Conservation (phyloP, 2,888 invertebrate species). For the Exocentrus adspersus region DNA sequence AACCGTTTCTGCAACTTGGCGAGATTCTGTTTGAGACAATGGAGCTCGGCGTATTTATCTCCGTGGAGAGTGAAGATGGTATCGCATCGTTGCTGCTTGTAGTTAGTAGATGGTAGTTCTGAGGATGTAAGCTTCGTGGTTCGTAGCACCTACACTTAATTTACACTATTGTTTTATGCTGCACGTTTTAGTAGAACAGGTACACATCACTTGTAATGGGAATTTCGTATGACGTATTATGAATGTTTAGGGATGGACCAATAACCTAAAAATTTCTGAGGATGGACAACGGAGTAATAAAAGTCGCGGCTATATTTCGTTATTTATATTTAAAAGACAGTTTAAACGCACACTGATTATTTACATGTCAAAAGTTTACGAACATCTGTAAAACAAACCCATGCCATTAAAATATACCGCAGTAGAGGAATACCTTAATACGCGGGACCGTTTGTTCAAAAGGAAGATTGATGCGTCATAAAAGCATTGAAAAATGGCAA, state of each 20-base stretch:
- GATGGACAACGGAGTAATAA: no score
- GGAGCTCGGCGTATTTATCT: slow-evolving; percentile 6
- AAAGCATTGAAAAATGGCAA: slow-evolving; percentile 28
- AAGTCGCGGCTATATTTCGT: neutral
- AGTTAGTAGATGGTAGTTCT: neutral
- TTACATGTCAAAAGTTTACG: slow-evolving; percentile 24
- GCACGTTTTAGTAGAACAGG: no score
- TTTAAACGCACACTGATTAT: slow-evolving; percentile 6
- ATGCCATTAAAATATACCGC: slow-evolving; percentile 16
- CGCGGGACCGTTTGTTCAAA: slow-evolving; percentile 18
- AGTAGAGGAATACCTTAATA: slow-evolving; percentile 21
- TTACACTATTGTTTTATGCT: no score
- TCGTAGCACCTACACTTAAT: neutral
- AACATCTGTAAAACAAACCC: slow-evolving; percentile 21
- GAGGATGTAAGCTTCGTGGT: neutral
- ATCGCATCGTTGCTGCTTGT: neutral
- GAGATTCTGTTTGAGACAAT: slow-evolving; percentile 24
- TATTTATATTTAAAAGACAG: slow-evolving; percentile 8
- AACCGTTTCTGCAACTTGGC: slow-evolving; percentile 33
- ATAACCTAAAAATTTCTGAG: no score
- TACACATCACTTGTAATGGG: no score
- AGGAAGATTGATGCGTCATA: slow-evolving; percentile 27
- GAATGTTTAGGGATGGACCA: no score
- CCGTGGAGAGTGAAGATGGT: neutral
- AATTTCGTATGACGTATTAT: no score